Evolutionary conservation across 2,888 invertebrate genomes (phyloP), one percentile per base, ranked within the genome.

Genomic region (Leptinotarsa juncta): DNA sequence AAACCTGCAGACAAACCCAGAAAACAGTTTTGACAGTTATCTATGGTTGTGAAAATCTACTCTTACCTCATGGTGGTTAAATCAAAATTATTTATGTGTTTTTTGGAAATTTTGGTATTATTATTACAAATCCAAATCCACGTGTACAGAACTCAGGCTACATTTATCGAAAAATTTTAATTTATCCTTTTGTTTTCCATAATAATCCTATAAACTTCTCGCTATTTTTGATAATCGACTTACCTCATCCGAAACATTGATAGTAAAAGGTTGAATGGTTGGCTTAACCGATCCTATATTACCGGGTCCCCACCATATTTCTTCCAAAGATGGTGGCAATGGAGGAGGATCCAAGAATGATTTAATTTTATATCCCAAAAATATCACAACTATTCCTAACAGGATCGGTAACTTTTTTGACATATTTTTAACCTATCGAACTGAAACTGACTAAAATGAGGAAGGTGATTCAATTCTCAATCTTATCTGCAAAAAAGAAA

Each of bases 271-370:
- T 76, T 88, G 89, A 71, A 93, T 90, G 26, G 89, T 87, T 0
- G 84, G 82, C 81, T 92, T 90, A 51, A 88, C 88, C 16, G 89
- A 86, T 65, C 86, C 85, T 0, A 89, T 89, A 50, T 88, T 82
- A 60, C 90, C 90, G 0, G 88, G 85, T 0, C 93, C 93, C 93
- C 93, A 93, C 87, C 91, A 91, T 26, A 88, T 86, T 4, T 91
- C 85, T 71, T 83, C 81, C 23, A 85, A 75, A 57, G 80, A 73
- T 18, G 85, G 84, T 26, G 81, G 68, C 12, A 82, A 74, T 20
- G 82, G 81, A 55, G 76, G 71, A 50, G 72, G 72, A 12, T 62
- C 51, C 42, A 74, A 50, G 10, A 57, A 20, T 49, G 23, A 18
- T 18, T 70, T 70, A 1, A 75, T 60, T 49, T 67, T 75, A 26